These are phyloP conservation scores for Ondatra zibethicus DNA, from an alignment of 2,113 vertebrate species.

Conservation along the genomic window DNA sequence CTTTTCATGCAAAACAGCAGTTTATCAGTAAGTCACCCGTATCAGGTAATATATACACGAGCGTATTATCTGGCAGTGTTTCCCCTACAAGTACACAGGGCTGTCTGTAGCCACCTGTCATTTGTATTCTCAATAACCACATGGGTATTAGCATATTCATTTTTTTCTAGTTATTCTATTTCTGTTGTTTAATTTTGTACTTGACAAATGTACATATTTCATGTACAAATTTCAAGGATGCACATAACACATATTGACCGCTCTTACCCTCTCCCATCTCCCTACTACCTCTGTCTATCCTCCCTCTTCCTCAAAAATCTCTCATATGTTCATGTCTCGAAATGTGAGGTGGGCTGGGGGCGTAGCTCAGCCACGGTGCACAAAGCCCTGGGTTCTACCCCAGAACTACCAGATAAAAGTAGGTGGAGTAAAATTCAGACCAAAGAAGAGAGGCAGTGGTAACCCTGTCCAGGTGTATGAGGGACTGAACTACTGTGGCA, in stretches of 20 bases:
- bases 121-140: neutral
- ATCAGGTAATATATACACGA: neutral
- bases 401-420: neutral
- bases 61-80: slow-evolving; percentile 55
- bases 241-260: neutral
- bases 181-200: neutral
- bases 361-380: neutral
- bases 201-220: neutral
- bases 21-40: neutral
- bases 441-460: neutral
- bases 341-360: neutral
- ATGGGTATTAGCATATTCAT: neutral
- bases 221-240: neutral
- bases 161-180: neutral
- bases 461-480: too few species aligned
- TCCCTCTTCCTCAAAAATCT: too few species aligned
- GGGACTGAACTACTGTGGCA: rapidly evolving
- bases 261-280: neutral
- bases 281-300: too few species aligned
- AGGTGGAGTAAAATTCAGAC: neutral
- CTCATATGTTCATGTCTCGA: neutral
- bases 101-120: slow-evolving; percentile 19
- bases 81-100: neutral
- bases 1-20: slow-evolving; percentile 29
- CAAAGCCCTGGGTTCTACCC: neutral